These are phyloP conservation scores for Mareca penelope DNA, from an alignment of 2,797 vertebrate species.

Conservation along the genomic window DNA sequence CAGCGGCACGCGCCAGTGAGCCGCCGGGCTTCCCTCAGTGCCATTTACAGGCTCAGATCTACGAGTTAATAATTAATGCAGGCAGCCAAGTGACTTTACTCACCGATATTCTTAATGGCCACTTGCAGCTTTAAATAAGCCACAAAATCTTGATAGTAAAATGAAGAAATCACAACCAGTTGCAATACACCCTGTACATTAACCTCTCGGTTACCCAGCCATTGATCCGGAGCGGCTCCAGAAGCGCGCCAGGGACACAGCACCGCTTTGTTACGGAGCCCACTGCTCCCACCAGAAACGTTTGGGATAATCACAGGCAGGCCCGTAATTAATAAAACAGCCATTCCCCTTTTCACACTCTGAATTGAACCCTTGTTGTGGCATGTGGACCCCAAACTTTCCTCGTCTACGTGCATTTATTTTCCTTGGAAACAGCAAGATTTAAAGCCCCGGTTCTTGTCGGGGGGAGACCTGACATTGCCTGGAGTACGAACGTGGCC, in stretches of 20 bases:
- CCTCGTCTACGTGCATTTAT: rapidly evolving
- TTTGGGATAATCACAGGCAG: background rate
- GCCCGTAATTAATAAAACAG: rapidly evolving
- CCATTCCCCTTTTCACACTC: no score
- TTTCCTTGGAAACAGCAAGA: background rate
- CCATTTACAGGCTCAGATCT: background rate
- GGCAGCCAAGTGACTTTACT: background rate
- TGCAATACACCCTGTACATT: background rate
- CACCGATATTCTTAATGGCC: background rate
- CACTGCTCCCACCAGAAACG: background rate
- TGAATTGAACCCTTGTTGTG: rapidly evolving
- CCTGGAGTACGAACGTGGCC: background rate
- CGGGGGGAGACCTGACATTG: background rate
- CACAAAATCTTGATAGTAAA: background rate
- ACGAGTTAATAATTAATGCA: background rate
- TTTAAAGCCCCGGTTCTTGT: background rate
- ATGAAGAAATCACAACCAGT: background rate
- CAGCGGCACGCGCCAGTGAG: background rate
- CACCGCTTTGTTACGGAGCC: rapidly evolving
- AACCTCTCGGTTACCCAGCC: rapidly evolving
- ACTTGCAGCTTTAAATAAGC: background rate
- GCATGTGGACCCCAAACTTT: background rate
- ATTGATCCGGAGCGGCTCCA: background rate
- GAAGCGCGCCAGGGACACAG: rapidly evolving
- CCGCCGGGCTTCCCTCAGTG: background rate